A percentile compares a stretch with the other conserved stretches of the same genome.
These are phyloP conservation scores for Limnodromus scolopaceus DNA, from an alignment of 2,797 vertebrate genomes.

Conservation along the genomic window DNA sequence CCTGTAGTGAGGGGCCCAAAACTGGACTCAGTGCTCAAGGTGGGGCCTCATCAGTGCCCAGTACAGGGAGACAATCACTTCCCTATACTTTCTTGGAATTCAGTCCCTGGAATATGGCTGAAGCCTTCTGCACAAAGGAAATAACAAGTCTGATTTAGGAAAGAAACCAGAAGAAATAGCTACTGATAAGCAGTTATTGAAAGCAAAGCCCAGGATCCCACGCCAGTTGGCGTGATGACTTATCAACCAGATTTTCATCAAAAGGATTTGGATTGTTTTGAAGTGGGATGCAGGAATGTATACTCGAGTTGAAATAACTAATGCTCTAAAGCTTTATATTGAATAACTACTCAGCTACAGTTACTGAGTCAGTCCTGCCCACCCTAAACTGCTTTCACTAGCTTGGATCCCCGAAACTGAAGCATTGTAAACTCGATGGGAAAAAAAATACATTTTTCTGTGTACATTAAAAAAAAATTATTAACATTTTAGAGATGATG, in stretches of 20 bases:
- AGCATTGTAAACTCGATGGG: not conserved
- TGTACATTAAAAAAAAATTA: not conserved
- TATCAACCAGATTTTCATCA: not conserved
- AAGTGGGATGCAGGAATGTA: not conserved
- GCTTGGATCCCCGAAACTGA: not conserved
- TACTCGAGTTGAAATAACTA: not conserved
- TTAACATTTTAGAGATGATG: slow-evolving; percentile 18
- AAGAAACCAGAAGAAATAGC: not conserved
- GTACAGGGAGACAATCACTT: too few relatives aligned
- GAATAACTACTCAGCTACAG: not conserved
- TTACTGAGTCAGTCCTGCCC: not conserved
- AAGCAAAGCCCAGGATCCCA: not conserved
- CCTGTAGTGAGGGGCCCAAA: too few relatives aligned
- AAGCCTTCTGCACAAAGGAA: not conserved
- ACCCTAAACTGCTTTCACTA: not conserved
- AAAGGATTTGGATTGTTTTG: not conserved
- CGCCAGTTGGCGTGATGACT: not conserved
- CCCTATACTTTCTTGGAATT: not conserved
- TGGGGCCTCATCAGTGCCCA: too few relatives aligned
- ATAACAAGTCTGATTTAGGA: not conserved
- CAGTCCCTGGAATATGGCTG: not conserved
- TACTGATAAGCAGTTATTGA: not conserved
- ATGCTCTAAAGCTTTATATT: not conserved
- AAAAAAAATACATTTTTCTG: not conserved
- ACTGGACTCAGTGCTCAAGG: too few relatives aligned